Conservation (phyloP, 2,888 invertebrate species). For the Phymatocera aterrima region DNA sequence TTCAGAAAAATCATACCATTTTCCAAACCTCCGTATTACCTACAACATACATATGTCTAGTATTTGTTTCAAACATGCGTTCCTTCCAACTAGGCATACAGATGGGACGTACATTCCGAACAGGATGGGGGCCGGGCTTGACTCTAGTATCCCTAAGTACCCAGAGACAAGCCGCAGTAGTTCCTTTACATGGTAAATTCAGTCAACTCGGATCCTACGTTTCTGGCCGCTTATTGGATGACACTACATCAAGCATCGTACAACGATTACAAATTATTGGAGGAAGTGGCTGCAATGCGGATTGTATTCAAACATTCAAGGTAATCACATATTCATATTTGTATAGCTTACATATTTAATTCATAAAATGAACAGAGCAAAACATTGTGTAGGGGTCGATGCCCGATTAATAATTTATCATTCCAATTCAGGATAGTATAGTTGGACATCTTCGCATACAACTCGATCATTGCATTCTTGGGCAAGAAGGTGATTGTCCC, state of each 20-base stretch:
- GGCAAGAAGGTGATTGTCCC: constrained; percentile 76
- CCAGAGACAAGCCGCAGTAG: constrained; percentile 68
- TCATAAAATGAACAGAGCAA: too few species aligned
- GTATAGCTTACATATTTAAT: too few species aligned
- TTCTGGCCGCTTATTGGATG: constrained; percentile 65
- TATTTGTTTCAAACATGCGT: background rate
- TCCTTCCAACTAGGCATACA: constrained; percentile 60
- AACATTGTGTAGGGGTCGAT: too few species aligned
- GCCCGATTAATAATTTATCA: background rate
- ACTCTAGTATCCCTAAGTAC: constrained; percentile 78
- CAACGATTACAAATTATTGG: constrained; percentile 70
- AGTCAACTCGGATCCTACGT: constrained; percentile 64
- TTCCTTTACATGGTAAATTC: constrained; percentile 73
- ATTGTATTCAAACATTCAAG: constrained; percentile 62
- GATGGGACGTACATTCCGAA: constrained; percentile 81
- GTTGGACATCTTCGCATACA: constrained; percentile 81
- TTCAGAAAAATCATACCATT: too few species aligned
- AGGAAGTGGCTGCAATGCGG: constrained; percentile 62
- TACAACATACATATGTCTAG: too few species aligned
- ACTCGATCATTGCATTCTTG: constrained; percentile 77
- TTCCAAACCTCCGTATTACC: too few species aligned
- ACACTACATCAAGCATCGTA: constrained; percentile 68
- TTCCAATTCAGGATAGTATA: constrained; percentile 75
- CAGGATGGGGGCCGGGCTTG: constrained; percentile 85
- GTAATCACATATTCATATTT: too few species aligned